Base-by-base conservation (phyloP, 2,888 invertebrate species). In the Autographa gamma region DNA sequence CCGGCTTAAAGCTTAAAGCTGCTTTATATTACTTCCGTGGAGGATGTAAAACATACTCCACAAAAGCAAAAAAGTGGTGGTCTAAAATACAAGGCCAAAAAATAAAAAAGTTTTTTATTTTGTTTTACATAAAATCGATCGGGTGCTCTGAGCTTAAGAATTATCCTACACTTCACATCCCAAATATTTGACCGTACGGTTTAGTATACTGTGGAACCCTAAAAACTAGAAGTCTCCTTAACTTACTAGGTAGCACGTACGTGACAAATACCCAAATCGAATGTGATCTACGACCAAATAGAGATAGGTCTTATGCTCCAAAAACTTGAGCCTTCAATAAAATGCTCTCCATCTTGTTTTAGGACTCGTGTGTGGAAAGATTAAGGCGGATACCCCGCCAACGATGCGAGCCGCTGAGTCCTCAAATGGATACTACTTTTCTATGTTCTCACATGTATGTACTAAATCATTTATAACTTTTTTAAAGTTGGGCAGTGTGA, bases 391-490 rank as follows among this genome's bases (percentile, higher is more conserved):
- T 58, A 86, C 89, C 0, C 94, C 95, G 0, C 93, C 95, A 0
- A 95, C 96, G 0, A 94, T 96, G 91, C 83, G 94, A 0, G 82
- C 81, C 0, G 81, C 93, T 1, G 93, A 93, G 5, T 93, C 95
- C 13, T 91, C 94, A 0, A 86, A 90, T n/a, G 96, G 96, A 63
- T 96, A 92, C 75, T 93, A 95, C 79, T 96, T 96, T 89, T 96
- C 96, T 0, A 93, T 96, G 93, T 96, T 96, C 81, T 89, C 91
- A 60, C 95, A 96, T 79, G 96, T 96, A 90, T 90, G 96, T 92
- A 61, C 38, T 58, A n/a, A 43, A 43, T 16, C 3, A 43, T 2
- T 43, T 16, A 34, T 38, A 38, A n/a, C 16, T n/a, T n/a, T n/a
- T 48, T 48, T 48, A n/a, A 16, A 48, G 2, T 48, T 48, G 0